Evolutionary conservation across 2,113 vertebrate genomes (phyloP).

Genomic region (Sakesphorus luctuosus): DNA sequence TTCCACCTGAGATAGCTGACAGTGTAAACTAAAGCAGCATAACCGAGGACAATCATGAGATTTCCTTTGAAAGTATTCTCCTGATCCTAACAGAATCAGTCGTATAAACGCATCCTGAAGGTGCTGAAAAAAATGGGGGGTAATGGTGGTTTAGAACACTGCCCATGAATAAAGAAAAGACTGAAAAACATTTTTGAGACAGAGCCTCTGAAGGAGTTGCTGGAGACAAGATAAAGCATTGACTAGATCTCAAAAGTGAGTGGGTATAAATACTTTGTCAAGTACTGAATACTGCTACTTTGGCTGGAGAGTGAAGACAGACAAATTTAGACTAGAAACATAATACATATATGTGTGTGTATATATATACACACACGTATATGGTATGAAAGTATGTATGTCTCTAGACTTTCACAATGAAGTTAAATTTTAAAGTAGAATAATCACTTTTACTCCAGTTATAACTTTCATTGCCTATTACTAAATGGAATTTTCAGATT

Average conservation of each 20-base stretch:
- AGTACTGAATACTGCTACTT: slow-evolving; percentile 17
- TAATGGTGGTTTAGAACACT: background rate
- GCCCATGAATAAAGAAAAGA: background rate
- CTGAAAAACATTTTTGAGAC: background rate
- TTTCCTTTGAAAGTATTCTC: background rate
- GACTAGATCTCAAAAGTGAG: slow-evolving; percentile 47
- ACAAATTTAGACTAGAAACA: slow-evolving; percentile 50
- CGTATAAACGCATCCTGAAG: background rate
- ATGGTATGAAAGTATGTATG: background rate
- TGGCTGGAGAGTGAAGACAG: slow-evolving; percentile 48
- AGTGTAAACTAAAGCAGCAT: background rate
- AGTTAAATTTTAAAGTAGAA: slow-evolving; percentile 17
- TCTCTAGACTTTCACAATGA: background rate
- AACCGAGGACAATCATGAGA: rapidly evolving
- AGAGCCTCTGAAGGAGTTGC: slow-evolving; percentile 9
- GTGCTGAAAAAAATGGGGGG: background rate
- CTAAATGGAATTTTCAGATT: background rate
- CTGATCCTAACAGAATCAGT: background rate
- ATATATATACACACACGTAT: background rate
- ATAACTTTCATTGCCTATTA: background rate
- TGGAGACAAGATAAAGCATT: slow-evolving; percentile 36
- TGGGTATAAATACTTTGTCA: slow-evolving; percentile 48
- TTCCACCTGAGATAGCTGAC: background rate
- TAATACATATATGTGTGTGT: background rate
- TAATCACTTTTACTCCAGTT: background rate